Percentiles rank a stretch among this genome's conserved stretches.
Conservation (phyloP, 2,797 vertebrate genomes). For the Rallus crepitans region DNA sequence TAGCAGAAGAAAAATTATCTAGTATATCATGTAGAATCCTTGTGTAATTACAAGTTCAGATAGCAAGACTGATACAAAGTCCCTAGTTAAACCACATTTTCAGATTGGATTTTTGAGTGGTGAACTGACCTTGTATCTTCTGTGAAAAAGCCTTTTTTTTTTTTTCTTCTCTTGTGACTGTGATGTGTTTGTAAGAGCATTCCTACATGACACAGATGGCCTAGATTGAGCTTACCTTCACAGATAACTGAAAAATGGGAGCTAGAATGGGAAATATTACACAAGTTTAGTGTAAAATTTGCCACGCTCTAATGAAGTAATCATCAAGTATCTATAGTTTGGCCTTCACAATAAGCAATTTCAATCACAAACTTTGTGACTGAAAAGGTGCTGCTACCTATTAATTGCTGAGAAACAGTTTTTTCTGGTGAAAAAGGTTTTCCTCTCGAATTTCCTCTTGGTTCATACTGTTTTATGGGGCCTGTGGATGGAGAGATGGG, state of each 20-base stretch:
- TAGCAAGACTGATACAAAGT: background rate
- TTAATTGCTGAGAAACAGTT: background rate
- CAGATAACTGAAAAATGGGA: background rate
- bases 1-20: background rate
- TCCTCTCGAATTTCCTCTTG: background rate
- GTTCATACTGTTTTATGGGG: fast-evolving
- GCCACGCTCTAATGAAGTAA: background rate
- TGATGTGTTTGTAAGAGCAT: background rate
- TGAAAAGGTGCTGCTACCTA: background rate
- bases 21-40: background rate
- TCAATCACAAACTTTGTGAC: background rate
- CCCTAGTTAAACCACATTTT: background rate
- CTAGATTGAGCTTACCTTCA: background rate
- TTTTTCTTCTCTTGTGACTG: fast-evolving
- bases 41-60: background rate
- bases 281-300: background rate
- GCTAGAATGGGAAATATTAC: background rate
- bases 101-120: background rate
- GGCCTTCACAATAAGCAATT: background rate
- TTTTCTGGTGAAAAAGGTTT: background rate
- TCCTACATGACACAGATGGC: fast-evolving
- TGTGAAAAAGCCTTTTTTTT: fast-evolving
- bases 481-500: background rate
- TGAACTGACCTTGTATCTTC: fast-evolving
- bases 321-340: background rate